Evolutionary conservation across 92 coral and sea anemone genomes (phyloP), one percentile per base, ranked within the genome.

Genomic region (Bergia sp.): DNA sequence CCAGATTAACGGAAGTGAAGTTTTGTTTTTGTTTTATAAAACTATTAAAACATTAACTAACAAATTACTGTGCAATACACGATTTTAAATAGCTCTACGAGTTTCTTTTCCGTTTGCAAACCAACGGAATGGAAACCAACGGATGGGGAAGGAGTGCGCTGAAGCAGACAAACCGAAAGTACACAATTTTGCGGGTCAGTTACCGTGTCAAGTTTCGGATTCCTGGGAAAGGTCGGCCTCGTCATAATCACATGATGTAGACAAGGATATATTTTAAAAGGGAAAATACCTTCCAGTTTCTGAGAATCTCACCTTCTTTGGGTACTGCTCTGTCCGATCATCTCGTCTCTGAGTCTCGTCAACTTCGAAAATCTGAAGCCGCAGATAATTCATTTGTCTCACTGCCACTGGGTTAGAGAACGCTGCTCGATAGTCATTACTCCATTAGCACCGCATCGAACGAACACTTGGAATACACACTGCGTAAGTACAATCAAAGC

Each of bases 311-410:
- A 84, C 79, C 87, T 83, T 83, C 12, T 61, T 20, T 4, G 49
- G 64, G 38, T 13, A 18, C 41, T 7, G 77, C 41, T 71, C 61
- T 13, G 29, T 10, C 38, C n/a, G 29, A 4, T 72, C 79, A 49
- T 45, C 75, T 36, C 77, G 37, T 37, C 7, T 84, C 78, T 84
- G 79, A 84, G 36, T 16, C 21, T 69, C 87, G 61, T 73, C 61
- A 71, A 84, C 79, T 84, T 71, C 87, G n/a, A 67, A 84, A 71
- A 84, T 67, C 37, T 84, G 87, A 71, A 84, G 43, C 42, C 87
- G 79, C 1, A 84, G 87, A 67, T 42, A 84, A 69, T 84, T 84
- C 87, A 69, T 82, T 84, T 67, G 84, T n/a, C n/a, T n/a, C n/a
- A n/a, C n/a, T n/a, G n/a, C n/a, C n/a, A 0, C 69, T 61, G 29